Percentiles rank a stretch among this genome's conserved stretches.
phyloP scores from a whole-genome alignment of 1,140 invertebrate species.

The Heliothis subflexa region DNA sequence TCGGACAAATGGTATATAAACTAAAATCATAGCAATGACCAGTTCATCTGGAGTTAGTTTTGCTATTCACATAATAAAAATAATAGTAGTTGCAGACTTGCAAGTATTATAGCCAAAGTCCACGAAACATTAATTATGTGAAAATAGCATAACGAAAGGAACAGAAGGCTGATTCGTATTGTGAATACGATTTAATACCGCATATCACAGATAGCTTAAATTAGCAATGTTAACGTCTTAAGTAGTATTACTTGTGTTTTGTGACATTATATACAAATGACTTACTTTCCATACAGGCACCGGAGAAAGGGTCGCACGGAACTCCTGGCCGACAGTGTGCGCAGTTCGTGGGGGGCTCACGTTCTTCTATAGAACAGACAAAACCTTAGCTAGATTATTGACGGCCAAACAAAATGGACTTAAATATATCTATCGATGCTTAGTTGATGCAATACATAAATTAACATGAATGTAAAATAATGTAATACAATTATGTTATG shows the following conservation, averaged over 20 bases:
- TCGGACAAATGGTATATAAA: constrained; percentile 83
- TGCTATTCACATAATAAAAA: constrained; percentile 78
- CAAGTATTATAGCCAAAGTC: constrained; percentile 77
- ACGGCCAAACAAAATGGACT: no score
- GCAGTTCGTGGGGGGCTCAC: constrained; percentile 83
- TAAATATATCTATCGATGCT: no score
- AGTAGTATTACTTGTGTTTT: constrained; percentile 46
- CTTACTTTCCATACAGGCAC: constrained; percentile 93
- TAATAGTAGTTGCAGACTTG: constrained; percentile 71
- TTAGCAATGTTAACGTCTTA: constrained; percentile 61
- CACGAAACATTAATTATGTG: constrained; percentile 61
- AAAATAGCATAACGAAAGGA: constrained; percentile 55
- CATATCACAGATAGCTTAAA: constrained; percentile 33
- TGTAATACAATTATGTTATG: not conserved
- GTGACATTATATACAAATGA: constrained; percentile 57
- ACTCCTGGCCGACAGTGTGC: constrained; percentile 91
- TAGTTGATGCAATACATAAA: no score
- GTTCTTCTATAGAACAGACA: constrained; percentile 53
- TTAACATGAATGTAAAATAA: no score
- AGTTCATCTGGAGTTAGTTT: constrained; percentile 85
- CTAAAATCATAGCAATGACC: constrained; percentile 79
- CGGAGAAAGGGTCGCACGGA: constrained; percentile 91
- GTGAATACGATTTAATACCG: constrained; percentile 18
- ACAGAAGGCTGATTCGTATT: constrained; percentile 47
- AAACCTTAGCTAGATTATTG: no score